Evolutionary conservation across 2,888 invertebrate species (phyloP), one percentile per base, ranked within the genome.

Genomic region (Himalopsyche japonica): DNA sequence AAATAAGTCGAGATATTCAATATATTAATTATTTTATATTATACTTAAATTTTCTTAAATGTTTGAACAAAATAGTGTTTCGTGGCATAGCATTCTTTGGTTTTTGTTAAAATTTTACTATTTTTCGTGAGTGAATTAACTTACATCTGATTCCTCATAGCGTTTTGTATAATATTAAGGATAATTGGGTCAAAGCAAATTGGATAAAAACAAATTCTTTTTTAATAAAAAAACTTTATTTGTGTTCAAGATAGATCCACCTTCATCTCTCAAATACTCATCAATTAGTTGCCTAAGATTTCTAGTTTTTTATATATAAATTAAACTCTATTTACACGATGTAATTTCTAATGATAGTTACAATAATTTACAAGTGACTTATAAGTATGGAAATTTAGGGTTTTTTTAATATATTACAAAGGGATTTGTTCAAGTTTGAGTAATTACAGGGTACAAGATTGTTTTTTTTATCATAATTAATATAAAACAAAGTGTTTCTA

Each of bases 251-350:
- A 64, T 43, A 43, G 79, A 79, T 81, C 79, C 84, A 47, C 81
- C 24, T 3, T 24, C 79, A 37, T 43, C 76, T 82, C 49, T 79
- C 84, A 84, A 79, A 84, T 79, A 81, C 82, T 76, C 79, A 47
- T 84, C 82, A 81, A 82, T 84, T 84, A 82, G 77, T 84, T 84
- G 78, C 20, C 82, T 70, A 64, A 80, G 70, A 79, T 30, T 79
- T 37, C 84, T 84, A 82, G 47, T 79, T 70, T 70, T 70, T 70
- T 70, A 15, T 43, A 70, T 64, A 85, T 85, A 85, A 85, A 85
- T 85, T 85, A 85, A 80, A 85, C 82, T 80, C 57, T 84, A 84
- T 84, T 10, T 84, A 84, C 81, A 85, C 30, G 70, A 70, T 70
- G 8, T 27, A 24, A 79, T 49, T 82, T 70, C 80, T 79, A 79